Evolutionary conservation across 2,888 invertebrate species (phyloP).

Genomic region (Spatulosminthurus flaviceps): DNA sequence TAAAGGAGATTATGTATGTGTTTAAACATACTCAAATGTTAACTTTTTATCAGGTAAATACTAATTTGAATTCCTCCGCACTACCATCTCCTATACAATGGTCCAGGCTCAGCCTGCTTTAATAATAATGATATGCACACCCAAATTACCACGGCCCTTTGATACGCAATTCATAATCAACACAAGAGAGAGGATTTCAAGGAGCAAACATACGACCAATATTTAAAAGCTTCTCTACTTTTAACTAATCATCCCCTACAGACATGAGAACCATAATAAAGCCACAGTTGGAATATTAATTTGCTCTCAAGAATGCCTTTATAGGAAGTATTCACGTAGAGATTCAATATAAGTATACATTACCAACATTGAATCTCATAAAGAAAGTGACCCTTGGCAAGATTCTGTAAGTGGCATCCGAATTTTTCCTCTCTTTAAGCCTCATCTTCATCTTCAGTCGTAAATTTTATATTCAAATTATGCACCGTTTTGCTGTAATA

Average conservation of each 20-base stretch:
- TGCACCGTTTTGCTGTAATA: too few relatives aligned
- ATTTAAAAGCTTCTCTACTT: not conserved
- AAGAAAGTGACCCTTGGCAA: too few relatives aligned
- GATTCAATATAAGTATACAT: too few relatives aligned
- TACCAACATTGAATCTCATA: too few relatives aligned
- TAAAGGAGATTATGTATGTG: not conserved
- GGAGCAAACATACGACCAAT: not conserved
- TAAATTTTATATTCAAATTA: too few relatives aligned
- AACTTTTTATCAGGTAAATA: constrained; percentile 21
- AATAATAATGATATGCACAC: not conserved
- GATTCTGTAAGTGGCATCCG: too few relatives aligned
- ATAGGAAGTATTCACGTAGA: too few relatives aligned
- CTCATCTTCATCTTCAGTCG: too few relatives aligned
- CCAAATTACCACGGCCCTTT: not conserved
- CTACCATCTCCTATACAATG: not conserved
- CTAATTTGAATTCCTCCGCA: not conserved
- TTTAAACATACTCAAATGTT: not conserved
- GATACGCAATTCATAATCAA: not conserved
- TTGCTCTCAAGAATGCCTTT: too few relatives aligned
- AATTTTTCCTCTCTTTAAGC: too few relatives aligned
- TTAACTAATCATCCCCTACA: constrained; percentile 2
- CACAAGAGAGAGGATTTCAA: not conserved
- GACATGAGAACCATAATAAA: not conserved
- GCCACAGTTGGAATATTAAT: not conserved
- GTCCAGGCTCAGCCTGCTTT: not conserved